Evolutionary conservation across 35 echinoderm and acorn worm genomes (phyloP).

Genomic region (Ophioderma brevispina): DNA sequence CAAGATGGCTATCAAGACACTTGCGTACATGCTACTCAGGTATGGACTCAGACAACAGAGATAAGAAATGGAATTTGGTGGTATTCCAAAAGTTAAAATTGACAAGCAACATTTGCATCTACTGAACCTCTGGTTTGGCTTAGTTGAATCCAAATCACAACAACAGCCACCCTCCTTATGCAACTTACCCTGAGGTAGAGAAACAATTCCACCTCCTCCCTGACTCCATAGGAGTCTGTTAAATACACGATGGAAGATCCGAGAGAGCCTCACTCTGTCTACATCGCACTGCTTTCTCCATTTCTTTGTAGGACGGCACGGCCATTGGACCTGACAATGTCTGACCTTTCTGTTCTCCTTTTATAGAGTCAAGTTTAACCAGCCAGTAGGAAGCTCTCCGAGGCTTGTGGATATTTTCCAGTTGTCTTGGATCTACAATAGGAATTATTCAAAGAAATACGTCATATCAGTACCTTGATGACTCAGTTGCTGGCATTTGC

Average conservation of each 20-base stretch:
- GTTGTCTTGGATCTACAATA: constrained; percentile 74
- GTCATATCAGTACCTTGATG: too few relatives aligned
- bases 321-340: constrained; percentile 94
- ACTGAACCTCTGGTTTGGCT: too few relatives aligned
- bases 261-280: constrained; percentile 70
- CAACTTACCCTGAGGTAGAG: constrained; percentile 78
- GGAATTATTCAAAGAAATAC: too few relatives aligned
- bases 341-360: constrained; percentile 87
- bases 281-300: constrained; percentile 73
- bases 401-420: constrained; percentile 99
- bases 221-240: constrained; percentile 97
- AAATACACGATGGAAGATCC: constrained; percentile 86
- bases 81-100: too few relatives aligned
- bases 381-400: constrained; percentile 99
- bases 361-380: constrained; percentile 96
- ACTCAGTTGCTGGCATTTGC: too few relatives aligned
- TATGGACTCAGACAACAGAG: too few relatives aligned
- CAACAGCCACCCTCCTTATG: too few relatives aligned
- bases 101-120: too few relatives aligned
- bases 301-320: constrained; percentile 80
- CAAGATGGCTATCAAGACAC: too few relatives aligned
- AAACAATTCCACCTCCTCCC: constrained; percentile 99
- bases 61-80: not conserved
- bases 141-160: too few relatives aligned
- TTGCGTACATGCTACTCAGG: too few relatives aligned